Evolutionary conservation across 2,888 invertebrate genomes (phyloP), one percentile per base, ranked within the genome.

Genomic region (Argyresthia goedartella): DNA sequence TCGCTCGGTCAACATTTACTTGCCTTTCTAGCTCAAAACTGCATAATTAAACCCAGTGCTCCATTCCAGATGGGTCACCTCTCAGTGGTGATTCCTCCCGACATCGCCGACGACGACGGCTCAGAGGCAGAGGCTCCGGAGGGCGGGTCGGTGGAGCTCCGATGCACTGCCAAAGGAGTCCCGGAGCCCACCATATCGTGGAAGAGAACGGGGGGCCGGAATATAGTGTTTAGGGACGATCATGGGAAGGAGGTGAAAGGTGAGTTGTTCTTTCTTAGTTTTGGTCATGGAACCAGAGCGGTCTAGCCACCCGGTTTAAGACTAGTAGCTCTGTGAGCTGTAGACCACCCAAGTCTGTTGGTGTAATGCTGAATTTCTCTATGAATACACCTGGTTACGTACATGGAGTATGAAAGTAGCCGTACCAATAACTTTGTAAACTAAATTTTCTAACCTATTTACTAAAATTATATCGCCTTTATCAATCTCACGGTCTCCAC

Each of bases 51-150:
- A 39, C 39, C 39, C 4, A 39, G 10, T 39, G 39, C 39, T n/a
- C 8, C 4, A 9, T 71, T 69, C 25, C 81, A 95, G 95, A 94
- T 93, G 88, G 96, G 95, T 48, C 89, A 92, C 64, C 89, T 96
- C 66, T 93, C 94, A 69, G 96, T 96, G 58, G 93, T 95, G 59
- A 92, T 95, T 63, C 94, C 95, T 6, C 95, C 95, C 46, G 95
- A 95, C 75, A 95, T 96, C 60, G 87, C 94, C 49, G 90, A 90
- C 56, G 81, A 73, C 34, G 77, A 81, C 9, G 78, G 76, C 0
- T 81, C 92, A 7, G 92, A 92, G 57, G 91, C 91, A 14, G 92
- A 93, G 54, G 91, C 93, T 1, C 88, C 91, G 10, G 95, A 96
- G 75, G 93, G 95, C 0, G 95, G 95, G 0, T 90, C 90, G 1